Conservation (phyloP, 1,140 invertebrate species). For the Aphelinus certus region DNA sequence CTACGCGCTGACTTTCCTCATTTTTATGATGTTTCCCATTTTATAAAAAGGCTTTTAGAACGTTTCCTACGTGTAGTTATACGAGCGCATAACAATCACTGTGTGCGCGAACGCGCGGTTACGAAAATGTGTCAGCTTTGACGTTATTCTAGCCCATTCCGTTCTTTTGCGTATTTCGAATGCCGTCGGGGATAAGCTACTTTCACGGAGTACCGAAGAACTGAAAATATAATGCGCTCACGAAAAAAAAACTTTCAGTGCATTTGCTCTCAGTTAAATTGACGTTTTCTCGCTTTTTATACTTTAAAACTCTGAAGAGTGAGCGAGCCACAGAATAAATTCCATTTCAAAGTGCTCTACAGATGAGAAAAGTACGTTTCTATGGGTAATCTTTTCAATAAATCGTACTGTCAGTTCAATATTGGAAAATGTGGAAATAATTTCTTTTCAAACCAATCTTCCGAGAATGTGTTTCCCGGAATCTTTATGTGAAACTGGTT, state of each 20-base stretch:
- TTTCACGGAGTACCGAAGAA: neutral
- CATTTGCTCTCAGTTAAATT: constrained; percentile 14
- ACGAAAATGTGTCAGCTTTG: constrained; percentile 22
- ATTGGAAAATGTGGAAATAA: too few relatives aligned
- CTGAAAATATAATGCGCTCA: neutral
- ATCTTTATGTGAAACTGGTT: too few relatives aligned
- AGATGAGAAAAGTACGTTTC: too few relatives aligned
- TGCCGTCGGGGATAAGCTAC: constrained; percentile 3
- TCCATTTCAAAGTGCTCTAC: too few relatives aligned
- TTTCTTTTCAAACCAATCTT: too few relatives aligned
- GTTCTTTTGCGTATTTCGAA: neutral
- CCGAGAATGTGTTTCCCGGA: too few relatives aligned
- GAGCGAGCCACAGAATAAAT: too few relatives aligned
- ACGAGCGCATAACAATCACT: neutral
- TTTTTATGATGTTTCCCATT: neutral
- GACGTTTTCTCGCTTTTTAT: neutral
- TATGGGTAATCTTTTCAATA: too few relatives aligned
- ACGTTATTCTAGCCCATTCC: constrained; percentile 4
- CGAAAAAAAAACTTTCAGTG: neutral
- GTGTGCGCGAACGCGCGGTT: neutral
- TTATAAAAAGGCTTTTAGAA: constrained; percentile 4
- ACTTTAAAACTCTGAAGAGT: too few relatives aligned
- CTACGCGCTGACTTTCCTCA: neutral
- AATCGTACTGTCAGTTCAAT: too few relatives aligned
- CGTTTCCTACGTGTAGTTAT: neutral